Base-by-base conservation (phyloP, 30 jellyfish, hydroid and myxozoan genomes). In the Catostylus mosaicus region DNA sequence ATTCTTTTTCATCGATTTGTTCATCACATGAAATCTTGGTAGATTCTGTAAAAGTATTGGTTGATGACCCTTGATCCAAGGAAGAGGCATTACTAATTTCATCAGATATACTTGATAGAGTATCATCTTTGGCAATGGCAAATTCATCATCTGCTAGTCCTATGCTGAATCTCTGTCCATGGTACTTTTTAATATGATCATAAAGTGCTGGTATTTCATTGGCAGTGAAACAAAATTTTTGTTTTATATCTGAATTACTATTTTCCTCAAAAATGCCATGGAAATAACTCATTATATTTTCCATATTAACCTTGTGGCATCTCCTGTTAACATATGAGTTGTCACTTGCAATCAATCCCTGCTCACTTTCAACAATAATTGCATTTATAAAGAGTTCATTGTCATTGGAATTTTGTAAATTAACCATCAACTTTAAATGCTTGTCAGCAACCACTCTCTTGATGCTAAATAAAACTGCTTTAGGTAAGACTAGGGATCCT, bases 181-280 rank as follows among this genome's bases (percentile, higher is more conserved):
- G 92, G 52, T 82, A 56, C 1, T 38, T 56, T 76, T 30, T 82
- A 9, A 82, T 69, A 30, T 68, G 63, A 0, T 69, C 74, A 69
- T 82, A 82, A 18, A 82, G 78, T 0, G 75, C 80, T 19, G 82
- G 92, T 19, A 82, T 82, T 70, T 68, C 73, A 33, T 69, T 38
- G 12, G 85, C 92, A 68, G 85, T 82, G 63, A 67, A 82, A 16
- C 62, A 30, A 59, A 68, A 82, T 5, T 2, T 8, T 50, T 36
- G 22, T 34, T 32, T 67, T 30, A 11, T 34, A 7, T 20, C 30
- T 16, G 12, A 56, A 37, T 57, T 22, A 1, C 4, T 29, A 11
- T 7, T 31, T n/a, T 69, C 80, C 3, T 68, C 73, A n/a, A 4
- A 24, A 14, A 59, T 43, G 10, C 66, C 75, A 82, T 51, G 69